Evolutionary conservation across 1,140 invertebrate species (phyloP).

Genomic region (Drosophila burlai): DNA sequence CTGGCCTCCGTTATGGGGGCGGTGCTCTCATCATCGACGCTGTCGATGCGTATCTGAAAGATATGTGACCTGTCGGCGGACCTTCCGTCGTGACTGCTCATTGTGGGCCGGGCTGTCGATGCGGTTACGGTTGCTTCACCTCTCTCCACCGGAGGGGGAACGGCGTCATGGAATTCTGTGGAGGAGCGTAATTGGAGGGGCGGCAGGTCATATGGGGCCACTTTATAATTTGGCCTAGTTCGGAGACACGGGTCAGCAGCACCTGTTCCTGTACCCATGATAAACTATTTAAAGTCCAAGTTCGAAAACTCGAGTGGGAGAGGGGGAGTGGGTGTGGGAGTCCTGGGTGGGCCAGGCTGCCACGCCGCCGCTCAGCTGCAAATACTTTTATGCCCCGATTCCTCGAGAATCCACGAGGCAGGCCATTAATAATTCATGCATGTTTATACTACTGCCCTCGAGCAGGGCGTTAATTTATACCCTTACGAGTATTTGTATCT

Average conservation of each 20-base stretch:
- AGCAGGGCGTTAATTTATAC: conserved; percentile 53
- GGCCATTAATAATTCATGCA: conserved; percentile 38
- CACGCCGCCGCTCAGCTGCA: no score
- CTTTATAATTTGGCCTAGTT: conserved; percentile 59
- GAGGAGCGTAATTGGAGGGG: conserved; percentile 16
- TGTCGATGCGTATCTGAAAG: conserved; percentile 79
- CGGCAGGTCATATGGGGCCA: conserved; percentile 27
- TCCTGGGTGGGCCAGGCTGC: conserved; percentile 9
- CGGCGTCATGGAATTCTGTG: conserved; percentile 41
- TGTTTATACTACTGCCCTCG: conserved; percentile 42
- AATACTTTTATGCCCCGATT: conserved; percentile 22
- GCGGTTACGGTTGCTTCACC: conserved; percentile 9
- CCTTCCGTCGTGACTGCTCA: conserved; percentile 53
- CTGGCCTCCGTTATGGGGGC: conserved; percentile 76
- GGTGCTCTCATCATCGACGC: conserved; percentile 78
- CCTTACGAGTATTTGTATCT: conserved; percentile 58
- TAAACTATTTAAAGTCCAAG: conserved; percentile 65
- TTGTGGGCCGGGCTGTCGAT: conserved; percentile 40
- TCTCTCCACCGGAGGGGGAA: neutral
- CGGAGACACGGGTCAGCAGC: conserved; percentile 19
- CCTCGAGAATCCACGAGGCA: conserved; percentile 1
- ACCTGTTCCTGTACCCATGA: conserved; percentile 62
- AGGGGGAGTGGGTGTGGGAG: neutral
- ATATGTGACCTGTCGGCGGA: conserved; percentile 55
- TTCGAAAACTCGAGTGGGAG: conserved; percentile 12